Evolutionary conservation across 2,888 invertebrate species (phyloP).

Genomic region (Tolmerus cingulatus): DNA sequence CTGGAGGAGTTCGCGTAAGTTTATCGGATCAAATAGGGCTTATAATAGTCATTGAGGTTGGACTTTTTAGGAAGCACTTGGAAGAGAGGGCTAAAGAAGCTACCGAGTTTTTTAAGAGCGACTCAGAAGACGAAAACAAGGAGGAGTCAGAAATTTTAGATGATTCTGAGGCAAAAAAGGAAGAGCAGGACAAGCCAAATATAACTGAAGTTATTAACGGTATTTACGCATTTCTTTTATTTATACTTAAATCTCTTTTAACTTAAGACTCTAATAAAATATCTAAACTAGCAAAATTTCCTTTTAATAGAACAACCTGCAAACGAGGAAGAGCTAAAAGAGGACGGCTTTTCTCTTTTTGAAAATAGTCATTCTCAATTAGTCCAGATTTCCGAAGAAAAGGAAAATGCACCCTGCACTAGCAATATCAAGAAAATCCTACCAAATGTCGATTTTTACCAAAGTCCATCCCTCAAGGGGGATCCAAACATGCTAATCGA

Average conservation of each 20-base stretch:
- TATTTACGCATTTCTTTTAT: too few relatives aligned
- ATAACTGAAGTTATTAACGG: neutral
- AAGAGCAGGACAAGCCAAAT: neutral
- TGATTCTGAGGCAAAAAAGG: neutral
- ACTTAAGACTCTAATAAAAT: neutral
- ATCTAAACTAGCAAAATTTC: neutral
- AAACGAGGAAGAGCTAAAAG: neutral
- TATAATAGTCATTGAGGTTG: neutral
- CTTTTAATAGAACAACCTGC: neutral
- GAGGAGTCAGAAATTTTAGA: neutral
- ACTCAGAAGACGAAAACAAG: constrained; percentile 55
- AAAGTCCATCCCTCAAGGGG: constrained; percentile 66
- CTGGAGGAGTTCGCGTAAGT: constrained; percentile 72
- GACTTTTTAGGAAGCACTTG: constrained; percentile 68
- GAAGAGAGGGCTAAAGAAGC: constrained; percentile 79
- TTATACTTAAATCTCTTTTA: too few relatives aligned
- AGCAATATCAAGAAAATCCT: neutral
- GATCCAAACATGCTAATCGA: constrained; percentile 69
- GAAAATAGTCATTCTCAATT: neutral
- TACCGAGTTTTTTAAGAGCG: constrained; percentile 78
- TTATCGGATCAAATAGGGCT: neutral
- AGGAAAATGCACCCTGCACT: neutral
- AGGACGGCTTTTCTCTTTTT: neutral
- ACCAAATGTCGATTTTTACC: constrained; percentile 39
- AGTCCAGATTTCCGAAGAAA: neutral